A percentile compares a stretch with the other conserved stretches of the same genome.
These are phyloP conservation scores for Caenorhabditis latens DNA, from an alignment of 1,140 invertebrate species.

Conservation along the genomic window DNA sequence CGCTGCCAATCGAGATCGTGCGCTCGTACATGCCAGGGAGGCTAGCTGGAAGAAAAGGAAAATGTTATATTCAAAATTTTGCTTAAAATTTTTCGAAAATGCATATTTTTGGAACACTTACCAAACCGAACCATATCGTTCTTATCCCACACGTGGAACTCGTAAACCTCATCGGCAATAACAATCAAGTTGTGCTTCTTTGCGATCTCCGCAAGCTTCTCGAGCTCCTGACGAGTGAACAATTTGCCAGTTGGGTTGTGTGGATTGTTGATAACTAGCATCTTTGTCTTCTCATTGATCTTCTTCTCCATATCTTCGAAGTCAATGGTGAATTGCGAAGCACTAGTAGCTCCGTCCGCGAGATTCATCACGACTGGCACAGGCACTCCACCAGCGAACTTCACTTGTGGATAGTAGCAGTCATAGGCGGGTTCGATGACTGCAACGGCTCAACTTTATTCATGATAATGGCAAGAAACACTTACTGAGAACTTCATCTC, in stretches of 20 bases:
- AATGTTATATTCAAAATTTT: background rate
- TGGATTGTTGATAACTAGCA: slow-evolving; percentile 88
- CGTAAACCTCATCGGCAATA: slow-evolving; percentile 96
- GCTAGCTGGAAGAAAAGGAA: slow-evolving; percentile 83
- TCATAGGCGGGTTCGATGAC: slow-evolving; percentile 99
- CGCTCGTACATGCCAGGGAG: slow-evolving; percentile 97
- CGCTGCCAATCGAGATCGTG: slow-evolving; percentile 95
- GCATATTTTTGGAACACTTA: slow-evolving; percentile 78
- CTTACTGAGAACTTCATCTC: slow-evolving; percentile 83
- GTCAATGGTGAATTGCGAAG: slow-evolving; percentile 91
- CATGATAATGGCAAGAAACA: background rate
- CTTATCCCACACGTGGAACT: slow-evolving; percentile 93
- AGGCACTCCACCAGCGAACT: slow-evolving; percentile 87
- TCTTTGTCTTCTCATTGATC: slow-evolving; percentile 93
- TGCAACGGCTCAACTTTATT: slow-evolving; percentile 81
- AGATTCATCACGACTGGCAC: slow-evolving; percentile 89
- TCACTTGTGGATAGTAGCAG: slow-evolving; percentile 95
- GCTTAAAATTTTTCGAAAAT: background rate
- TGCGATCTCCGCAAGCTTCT: slow-evolving; percentile 84
- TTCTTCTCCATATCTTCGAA: slow-evolving; percentile 85
- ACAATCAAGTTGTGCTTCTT: slow-evolving; percentile 92
- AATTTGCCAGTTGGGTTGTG: slow-evolving; percentile 79
- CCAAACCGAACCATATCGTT: slow-evolving; percentile 90
- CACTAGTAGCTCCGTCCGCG: slow-evolving; percentile 80
- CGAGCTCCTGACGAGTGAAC: slow-evolving; percentile 80